A percentile compares a stretch with the other conserved stretches of the same genome.
These are phyloP conservation scores for Phalanger gymnotis DNA, from an alignment of 2,797 vertebrate species.

Conservation along the genomic window DNA sequence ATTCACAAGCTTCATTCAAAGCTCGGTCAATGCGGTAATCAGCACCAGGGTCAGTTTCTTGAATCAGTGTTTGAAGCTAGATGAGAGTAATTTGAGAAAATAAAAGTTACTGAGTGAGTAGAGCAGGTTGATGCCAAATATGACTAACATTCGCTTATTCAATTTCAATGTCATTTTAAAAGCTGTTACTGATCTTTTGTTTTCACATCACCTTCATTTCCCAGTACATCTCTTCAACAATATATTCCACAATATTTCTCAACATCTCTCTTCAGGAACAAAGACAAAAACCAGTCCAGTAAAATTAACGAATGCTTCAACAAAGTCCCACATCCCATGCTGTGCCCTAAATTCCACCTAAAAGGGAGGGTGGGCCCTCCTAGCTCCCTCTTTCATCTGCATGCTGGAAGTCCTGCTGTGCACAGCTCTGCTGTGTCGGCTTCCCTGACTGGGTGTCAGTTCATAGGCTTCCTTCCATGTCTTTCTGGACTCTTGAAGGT, in stretches of 20 bases:
- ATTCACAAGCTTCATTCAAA: constrained; percentile 97
- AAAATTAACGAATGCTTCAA: neutral
- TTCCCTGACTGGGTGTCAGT: neutral
- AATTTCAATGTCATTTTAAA: neutral
- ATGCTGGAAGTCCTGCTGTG: neutral
- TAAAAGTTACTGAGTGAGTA: constrained; percentile 50
- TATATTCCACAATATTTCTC: too few relatives aligned
- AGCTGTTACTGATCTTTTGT: neutral
- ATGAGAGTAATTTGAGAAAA: constrained; percentile 47
- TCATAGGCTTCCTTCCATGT: neutral
- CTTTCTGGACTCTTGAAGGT: neutral
- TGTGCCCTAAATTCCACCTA: neutral
- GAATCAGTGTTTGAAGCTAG: constrained; percentile 96
- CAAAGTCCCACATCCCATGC: neutral
- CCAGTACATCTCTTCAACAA: too few relatives aligned
- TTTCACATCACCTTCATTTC: neutral
- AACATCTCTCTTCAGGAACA: neutral
- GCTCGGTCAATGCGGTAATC: constrained; percentile 98
- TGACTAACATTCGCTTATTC: constrained; percentile 8
- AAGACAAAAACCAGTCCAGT: neutral
- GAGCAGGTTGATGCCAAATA: neutral
- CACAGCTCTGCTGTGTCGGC: neutral
- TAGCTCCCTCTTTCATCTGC: neutral
- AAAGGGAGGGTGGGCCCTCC: neutral
- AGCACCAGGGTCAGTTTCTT: constrained; percentile 95